Conservation (phyloP, 37 sponge, comb jelly and placozoan species). For the Diacarnus erythraeanus region DNA sequence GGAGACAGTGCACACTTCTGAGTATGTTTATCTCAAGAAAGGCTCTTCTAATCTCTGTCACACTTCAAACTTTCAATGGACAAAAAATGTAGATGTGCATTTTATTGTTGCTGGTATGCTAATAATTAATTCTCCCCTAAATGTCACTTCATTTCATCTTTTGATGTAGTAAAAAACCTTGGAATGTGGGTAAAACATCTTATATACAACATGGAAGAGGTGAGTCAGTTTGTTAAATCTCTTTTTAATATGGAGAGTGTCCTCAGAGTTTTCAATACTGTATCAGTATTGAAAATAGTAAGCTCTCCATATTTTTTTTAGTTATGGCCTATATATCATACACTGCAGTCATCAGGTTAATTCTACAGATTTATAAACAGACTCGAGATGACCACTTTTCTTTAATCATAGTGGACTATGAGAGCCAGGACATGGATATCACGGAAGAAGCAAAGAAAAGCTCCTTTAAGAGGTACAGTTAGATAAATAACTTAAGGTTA, state of each 20-base stretch:
- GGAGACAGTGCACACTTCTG: conserved; percentile 39
- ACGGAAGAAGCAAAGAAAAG: conserved; percentile 22
- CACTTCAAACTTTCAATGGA: conserved; percentile 61
- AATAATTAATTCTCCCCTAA: background rate
- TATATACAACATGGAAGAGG: conserved; percentile 74
- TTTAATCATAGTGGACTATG: conserved; percentile 68
- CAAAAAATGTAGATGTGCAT: conserved; percentile 43
- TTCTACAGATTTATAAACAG: conserved; percentile 22
- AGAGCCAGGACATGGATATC: conserved; percentile 65
- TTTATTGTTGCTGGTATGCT: conserved; percentile 48
- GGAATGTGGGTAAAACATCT: conserved; percentile 64
- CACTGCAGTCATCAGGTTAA: too few species aligned
- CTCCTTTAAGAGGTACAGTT: conserved; percentile 29
- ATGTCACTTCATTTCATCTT: background rate
- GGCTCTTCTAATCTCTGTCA: conserved; percentile 22
- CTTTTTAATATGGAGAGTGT: background rate
- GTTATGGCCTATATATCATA: too few species aligned
- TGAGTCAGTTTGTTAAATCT: conserved; percentile 16
- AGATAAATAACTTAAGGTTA: too few species aligned
- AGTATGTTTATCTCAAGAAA: conserved; percentile 51
- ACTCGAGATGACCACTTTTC: conserved; percentile 62
- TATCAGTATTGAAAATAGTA: too few species aligned
- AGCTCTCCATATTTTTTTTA: too few species aligned
- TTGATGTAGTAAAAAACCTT: conserved; percentile 77
- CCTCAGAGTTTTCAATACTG: background rate